Evolutionary conservation across 2,888 invertebrate species (phyloP), one percentile per base, ranked within the genome.

Genomic region (Epiblema foenella): DNA sequence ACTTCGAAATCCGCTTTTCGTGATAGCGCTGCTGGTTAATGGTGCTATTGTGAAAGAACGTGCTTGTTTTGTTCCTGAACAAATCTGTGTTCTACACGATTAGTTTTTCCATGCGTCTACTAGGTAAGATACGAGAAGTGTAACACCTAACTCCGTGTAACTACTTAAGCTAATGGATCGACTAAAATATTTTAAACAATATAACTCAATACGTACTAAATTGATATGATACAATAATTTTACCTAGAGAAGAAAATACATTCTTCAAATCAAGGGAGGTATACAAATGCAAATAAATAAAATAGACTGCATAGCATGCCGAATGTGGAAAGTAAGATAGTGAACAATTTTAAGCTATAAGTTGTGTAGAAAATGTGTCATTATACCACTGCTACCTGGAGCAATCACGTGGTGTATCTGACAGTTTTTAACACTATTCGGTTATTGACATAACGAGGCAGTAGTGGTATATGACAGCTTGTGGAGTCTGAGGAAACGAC

Each of bases 211-310:
- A 18, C 18, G 15, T 15, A 51, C 63, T 52, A 52, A 63, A 15
- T 52, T 18, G 18, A 64, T 15, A 20, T 39, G n/a, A 24, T 0
- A 54, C 18, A 51, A 20, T 39, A 64, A 39, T 39, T 64, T 57
- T 66, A 66, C 51, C 60, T 42, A 54, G 24, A 54, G 39, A 59
- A 20, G 52, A 57, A 51, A 42, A 18, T 54, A 63, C 24, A 54
- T 56, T 17, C 29, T 60, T 64, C 15, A 37, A 58, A 39, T 3
- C 56, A 69, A 56, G 29, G 60, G 5, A 62, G 51, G 24, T 59
- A 63, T 63, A 62, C 49, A 57, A 68, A 72, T 62, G 68, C 67
- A 72, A 68, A 68, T 29, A 68, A 72, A 72, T 37, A 59, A 49
- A 72, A 68, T 68, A 64, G 29, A 58, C 58, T 46, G 63, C 68